Percentiles rank a stretch among this genome's conserved stretches.
These are phyloP conservation scores for Diuraphis noxia DNA, from an alignment of 1,140 invertebrate genomes.

Conservation along the genomic window DNA sequence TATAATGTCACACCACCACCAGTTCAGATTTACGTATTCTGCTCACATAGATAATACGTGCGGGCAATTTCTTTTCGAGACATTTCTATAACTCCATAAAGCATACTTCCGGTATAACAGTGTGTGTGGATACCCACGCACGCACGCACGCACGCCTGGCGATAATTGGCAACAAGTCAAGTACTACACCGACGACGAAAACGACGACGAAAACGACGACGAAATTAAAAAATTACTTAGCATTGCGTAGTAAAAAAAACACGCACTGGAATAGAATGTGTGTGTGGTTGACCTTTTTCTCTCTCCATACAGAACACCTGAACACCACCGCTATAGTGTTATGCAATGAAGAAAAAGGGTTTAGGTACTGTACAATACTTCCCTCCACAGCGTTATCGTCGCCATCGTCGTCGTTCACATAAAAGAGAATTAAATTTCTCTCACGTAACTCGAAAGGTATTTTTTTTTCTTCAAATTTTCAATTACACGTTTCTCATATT, in stretches of 20 bases:
- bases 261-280: not conserved
- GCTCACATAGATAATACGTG: no score
- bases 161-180: constrained; percentile 36
- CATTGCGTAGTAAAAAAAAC: not conserved
- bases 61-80: not conserved
- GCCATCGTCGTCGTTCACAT: no score
- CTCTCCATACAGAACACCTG: no score
- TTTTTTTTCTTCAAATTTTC: not conserved
- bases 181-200: not conserved
- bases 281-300: not conserved
- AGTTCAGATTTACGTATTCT: no score
- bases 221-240: constrained; percentile 6
- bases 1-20: no score
- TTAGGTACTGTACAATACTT: not conserved
- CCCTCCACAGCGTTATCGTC: not conserved
- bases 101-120: not conserved
- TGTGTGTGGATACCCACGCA: not conserved
- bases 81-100: not conserved
- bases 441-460: not conserved
- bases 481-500: not conserved
- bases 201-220: not conserved
- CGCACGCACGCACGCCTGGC: not conserved
- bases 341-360: constrained; percentile 5
- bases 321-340: not conserved
- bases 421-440: not conserved